A percentile compares a stretch with the other conserved stretches of the same genome.
Evolutionary conservation across 2,113 vertebrate genomes (phyloP).

Genomic region (Malurus alboscapulatus): DNA sequence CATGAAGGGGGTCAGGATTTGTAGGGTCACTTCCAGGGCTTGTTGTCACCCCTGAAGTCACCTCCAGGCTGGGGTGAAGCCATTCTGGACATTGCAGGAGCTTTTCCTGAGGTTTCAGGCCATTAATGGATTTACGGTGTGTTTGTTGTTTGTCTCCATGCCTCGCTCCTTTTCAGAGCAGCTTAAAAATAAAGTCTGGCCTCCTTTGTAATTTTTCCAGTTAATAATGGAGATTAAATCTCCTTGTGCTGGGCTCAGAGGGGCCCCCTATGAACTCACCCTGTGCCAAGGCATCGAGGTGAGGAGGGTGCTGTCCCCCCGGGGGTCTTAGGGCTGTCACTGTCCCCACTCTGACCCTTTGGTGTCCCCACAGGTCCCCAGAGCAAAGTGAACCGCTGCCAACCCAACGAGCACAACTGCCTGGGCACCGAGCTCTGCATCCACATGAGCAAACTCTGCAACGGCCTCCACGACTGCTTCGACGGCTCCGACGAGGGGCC

Average conservation of each 20-base stretch:
- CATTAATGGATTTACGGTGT: background rate
- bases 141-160: conserved; percentile 16
- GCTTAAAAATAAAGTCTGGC: conserved; percentile 35
- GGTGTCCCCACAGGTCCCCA: conserved; percentile 80
- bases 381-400: conserved; percentile 86
- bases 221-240: conserved; percentile 38
- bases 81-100: background rate
- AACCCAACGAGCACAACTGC: conserved; percentile 90
- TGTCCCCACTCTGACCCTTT: background rate
- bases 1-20: accelerated
- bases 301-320: background rate
- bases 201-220: background rate
- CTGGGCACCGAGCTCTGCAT: conserved; percentile 89
- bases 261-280: background rate
- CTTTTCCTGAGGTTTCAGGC: background rate
- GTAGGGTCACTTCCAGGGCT: background rate
- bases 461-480: conserved; percentile 84
- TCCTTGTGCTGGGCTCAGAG: background rate
- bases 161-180: conserved; percentile 2
- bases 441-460: conserved; percentile 90
- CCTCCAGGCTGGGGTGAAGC: background rate
- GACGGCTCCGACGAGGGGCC: conserved; percentile 91
- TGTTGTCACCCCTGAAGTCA: background rate
- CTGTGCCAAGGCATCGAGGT: background rate
- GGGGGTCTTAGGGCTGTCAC: background rate